Evolutionary conservation across 2,113 vertebrate genomes (phyloP).

Genomic region (Scalopus aquaticus): DNA sequence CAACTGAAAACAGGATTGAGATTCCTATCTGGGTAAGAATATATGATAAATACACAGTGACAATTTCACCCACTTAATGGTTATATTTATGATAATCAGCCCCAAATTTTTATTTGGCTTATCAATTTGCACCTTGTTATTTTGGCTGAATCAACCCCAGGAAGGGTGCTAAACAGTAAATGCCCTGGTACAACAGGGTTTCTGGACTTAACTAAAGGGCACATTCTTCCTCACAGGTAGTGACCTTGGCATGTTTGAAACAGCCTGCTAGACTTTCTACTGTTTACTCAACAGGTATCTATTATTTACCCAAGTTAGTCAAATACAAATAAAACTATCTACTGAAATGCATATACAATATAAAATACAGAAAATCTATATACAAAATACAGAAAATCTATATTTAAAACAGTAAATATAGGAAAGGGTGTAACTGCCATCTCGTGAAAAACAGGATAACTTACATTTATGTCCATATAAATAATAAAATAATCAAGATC

Average conservation of each 20-base stretch:
- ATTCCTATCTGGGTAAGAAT: background rate
- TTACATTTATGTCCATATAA: background rate
- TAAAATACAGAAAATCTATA: background rate
- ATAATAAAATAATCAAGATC: background rate
- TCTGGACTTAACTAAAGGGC: background rate
- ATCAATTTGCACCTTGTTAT: background rate
- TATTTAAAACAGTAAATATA: background rate
- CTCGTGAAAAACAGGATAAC: background rate
- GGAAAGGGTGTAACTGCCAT: background rate
- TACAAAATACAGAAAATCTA: background rate
- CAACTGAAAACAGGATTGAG: background rate
- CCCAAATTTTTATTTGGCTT: background rate
- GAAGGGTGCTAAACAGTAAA: background rate
- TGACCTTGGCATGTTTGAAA: background rate
- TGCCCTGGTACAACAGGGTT: background rate
- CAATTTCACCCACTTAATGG: background rate
- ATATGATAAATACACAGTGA: background rate
- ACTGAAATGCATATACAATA: background rate
- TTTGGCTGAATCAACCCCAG: background rate
- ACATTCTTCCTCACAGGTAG: background rate
- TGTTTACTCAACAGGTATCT: background rate
- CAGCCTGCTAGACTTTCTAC: background rate
- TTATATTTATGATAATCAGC: background rate
- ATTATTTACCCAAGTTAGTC: background rate
- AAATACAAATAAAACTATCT: background rate